Evolutionary conservation across 2,113 vertebrate genomes (phyloP).

Genomic region (Pituophis catenifer): DNA sequence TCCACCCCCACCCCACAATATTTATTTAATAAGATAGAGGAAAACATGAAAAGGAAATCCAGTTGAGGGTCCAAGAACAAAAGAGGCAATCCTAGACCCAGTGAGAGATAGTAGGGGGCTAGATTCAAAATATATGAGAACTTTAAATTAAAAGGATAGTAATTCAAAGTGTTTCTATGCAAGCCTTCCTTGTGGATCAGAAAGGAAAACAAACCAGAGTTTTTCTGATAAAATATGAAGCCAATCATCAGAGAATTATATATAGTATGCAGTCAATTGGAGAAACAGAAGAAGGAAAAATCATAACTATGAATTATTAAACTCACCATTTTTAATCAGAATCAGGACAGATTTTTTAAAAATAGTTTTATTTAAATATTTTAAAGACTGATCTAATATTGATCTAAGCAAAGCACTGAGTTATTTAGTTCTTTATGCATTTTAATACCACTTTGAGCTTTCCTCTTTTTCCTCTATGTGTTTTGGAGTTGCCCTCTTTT

Average conservation of each 20-base stretch:
- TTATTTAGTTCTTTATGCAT: not conserved
- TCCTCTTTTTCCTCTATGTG: not conserved
- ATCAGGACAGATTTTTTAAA: not conserved
- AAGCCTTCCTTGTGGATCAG: not conserved
- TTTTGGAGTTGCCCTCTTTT: not conserved
- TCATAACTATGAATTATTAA: not conserved
- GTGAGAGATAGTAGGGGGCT: not conserved
- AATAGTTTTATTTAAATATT: not conserved
- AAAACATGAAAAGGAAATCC: not conserved
- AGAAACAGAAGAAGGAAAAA: not conserved
- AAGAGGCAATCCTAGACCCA: not conserved
- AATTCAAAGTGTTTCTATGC: not conserved
- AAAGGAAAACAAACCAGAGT: not conserved
- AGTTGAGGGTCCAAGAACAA: not conserved
- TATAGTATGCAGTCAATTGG: not conserved
- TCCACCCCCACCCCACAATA: fast-evolving
- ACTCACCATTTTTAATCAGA: not conserved
- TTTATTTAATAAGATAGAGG: not conserved
- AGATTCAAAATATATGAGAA: not conserved
- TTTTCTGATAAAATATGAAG: not conserved
- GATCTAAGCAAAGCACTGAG: not conserved
- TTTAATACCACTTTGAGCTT: not conserved
- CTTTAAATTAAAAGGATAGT: not conserved
- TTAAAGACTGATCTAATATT: not conserved
- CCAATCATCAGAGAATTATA: not conserved